Percentiles rank a stretch among this genome's conserved stretches.
These are phyloP conservation scores for Bellardia bayeri DNA, from an alignment of 2,888 invertebrate species.

Conservation along the genomic window DNA sequence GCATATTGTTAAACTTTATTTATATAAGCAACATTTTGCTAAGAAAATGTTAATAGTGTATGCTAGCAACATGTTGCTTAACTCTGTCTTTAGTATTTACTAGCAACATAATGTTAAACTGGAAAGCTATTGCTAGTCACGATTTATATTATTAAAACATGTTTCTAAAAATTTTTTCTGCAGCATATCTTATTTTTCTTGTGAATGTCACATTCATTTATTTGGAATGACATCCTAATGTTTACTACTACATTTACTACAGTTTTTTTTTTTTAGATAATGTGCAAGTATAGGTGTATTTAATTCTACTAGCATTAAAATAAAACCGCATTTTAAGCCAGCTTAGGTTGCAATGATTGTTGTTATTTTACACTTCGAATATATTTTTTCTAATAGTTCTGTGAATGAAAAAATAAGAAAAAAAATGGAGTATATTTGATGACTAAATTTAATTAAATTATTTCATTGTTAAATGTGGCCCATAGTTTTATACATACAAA, in stretches of 20 bases:
- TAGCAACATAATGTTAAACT: too few species aligned
- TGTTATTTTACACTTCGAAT: background rate
- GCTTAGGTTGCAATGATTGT: slow-evolving; percentile 4
- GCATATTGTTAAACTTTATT: too few species aligned
- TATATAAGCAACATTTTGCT: too few species aligned
- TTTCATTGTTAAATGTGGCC: slow-evolving; percentile 14
- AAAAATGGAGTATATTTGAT: slow-evolving; percentile 63
- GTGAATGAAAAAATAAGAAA: background rate
- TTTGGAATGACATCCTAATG: too few species aligned
- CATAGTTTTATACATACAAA: background rate
- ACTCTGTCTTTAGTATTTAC: too few species aligned
- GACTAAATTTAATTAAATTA: slow-evolving; percentile 77
- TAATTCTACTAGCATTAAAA: slow-evolving; percentile 18
- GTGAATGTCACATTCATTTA: too few species aligned
- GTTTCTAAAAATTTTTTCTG: too few species aligned
- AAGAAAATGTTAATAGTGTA: too few species aligned
- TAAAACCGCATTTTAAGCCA: slow-evolving; percentile 38
- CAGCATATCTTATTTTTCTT: too few species aligned
- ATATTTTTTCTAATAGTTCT: slow-evolving; percentile 12
- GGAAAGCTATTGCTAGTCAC: too few species aligned
- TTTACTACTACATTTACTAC: background rate
- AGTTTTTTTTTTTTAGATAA: background rate
- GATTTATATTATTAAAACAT: too few species aligned
- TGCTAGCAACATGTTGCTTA: too few species aligned
- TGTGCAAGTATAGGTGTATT: background rate